phyloP scores from a whole-genome alignment of 2,113 vertebrate genomes.

The Marmota flaviventris region DNA sequence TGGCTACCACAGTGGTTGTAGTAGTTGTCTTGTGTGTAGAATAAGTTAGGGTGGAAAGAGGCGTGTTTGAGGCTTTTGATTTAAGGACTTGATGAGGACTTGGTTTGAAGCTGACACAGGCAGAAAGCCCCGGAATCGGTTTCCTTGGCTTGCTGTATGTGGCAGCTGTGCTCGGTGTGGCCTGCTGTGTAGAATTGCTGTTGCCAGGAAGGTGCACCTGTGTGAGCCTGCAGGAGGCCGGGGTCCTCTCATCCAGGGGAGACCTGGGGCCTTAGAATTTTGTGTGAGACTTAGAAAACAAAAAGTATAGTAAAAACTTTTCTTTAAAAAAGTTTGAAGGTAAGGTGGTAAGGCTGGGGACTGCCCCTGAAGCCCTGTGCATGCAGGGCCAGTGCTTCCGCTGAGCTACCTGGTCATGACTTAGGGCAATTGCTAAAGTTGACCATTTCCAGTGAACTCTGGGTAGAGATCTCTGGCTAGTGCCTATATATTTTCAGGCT shows the following conservation, averaged over 20 bases:
- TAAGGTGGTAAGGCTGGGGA: not conserved
- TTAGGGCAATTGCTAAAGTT: not conserved
- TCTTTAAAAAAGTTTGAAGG: not conserved
- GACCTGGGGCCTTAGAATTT: not conserved
- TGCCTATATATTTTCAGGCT: not conserved
- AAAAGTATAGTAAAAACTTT: not conserved
- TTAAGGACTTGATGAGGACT: not conserved
- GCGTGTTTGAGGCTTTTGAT: not conserved
- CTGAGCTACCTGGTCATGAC: not conserved
- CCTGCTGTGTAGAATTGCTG: rapidly evolving
- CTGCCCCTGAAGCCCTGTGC: too few species aligned
- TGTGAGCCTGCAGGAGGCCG: not conserved
- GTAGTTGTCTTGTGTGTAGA: not conserved
- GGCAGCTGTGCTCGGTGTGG: not conserved
- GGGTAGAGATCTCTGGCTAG: not conserved
- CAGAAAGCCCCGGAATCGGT: not conserved
- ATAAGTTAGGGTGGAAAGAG: not conserved
- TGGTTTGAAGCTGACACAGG: not conserved
- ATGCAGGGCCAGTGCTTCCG: not conserved
- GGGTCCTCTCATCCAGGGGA: rapidly evolving
- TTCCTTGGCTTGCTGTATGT: not conserved
- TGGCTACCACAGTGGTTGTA: not conserved
- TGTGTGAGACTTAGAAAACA: not conserved
- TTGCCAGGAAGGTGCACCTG: not conserved
- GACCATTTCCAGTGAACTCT: not conserved